Percentiles rank a stretch among this genome's conserved stretches.
phyloP scores from a whole-genome alignment of 1,140 invertebrate species.

The Drosophila busckii region DNA sequence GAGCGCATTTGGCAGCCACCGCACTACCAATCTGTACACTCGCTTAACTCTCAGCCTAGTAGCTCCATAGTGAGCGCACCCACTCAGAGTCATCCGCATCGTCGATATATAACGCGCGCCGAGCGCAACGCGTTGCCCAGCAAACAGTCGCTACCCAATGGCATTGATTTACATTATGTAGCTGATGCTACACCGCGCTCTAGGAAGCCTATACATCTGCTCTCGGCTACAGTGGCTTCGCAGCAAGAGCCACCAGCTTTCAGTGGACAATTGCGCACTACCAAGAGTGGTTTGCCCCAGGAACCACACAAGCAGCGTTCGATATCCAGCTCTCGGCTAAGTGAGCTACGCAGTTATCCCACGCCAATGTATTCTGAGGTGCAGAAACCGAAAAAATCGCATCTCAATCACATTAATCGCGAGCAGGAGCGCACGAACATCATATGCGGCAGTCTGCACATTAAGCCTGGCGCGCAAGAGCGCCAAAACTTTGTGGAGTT shows the following conservation, averaged over 20 bases:
- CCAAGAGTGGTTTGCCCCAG: constrained; percentile 62
- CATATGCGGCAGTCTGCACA: constrained; percentile 64
- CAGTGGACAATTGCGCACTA: constrained; percentile 58
- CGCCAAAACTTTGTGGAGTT: constrained; percentile 67
- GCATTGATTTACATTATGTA: constrained; percentile 82
- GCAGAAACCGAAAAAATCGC: constrained; percentile 53
- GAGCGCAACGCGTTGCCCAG: constrained; percentile 59
- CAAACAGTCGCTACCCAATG: constrained; percentile 69
- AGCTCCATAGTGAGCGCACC: constrained; percentile 54
- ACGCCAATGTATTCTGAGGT: constrained; percentile 75
- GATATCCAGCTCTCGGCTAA: constrained; percentile 55
- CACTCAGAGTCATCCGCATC: constrained; percentile 27
- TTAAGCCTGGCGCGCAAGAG: constrained; percentile 44
- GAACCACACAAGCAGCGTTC: constrained; percentile 58
- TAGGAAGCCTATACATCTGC: constrained; percentile 83
- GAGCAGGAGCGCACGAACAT: constrained; percentile 48
- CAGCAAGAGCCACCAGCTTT: constrained; percentile 21
- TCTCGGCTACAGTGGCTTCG: constrained; percentile 26
- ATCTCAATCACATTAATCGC: too few species aligned
- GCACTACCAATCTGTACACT: constrained; percentile 76
- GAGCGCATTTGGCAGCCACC: constrained; percentile 80
- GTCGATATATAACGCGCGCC: constrained; percentile 62
- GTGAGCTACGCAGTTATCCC: constrained; percentile 51
- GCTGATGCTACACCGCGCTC: constrained; percentile 84
- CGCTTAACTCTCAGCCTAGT: constrained; percentile 54